These are phyloP conservation scores for Lanius ludovicianus DNA, from an alignment of 2,113 vertebrate genomes.

Conservation along the genomic window DNA sequence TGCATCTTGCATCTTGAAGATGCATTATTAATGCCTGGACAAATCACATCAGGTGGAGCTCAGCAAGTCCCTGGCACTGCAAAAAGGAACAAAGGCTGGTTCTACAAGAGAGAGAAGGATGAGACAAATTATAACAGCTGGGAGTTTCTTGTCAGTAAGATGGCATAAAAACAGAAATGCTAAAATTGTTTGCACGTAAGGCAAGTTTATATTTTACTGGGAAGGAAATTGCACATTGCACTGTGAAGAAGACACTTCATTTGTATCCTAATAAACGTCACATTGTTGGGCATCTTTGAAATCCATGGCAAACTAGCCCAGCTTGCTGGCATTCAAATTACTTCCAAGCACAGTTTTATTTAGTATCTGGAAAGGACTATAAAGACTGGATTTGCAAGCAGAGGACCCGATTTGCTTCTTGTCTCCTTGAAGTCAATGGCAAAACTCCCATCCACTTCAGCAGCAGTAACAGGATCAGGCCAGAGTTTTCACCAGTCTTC, in stretches of 20 bases:
- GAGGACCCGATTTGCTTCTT: not conserved
- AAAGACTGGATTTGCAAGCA: constrained; percentile 53
- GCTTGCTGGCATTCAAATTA: constrained; percentile 66
- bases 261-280: constrained; percentile 61
- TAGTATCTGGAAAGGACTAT: constrained; percentile 50
- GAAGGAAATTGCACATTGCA: constrained; percentile 53
- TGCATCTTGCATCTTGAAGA: constrained; percentile 83
- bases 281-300: constrained; percentile 58
- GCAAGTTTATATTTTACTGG: constrained; percentile 45
- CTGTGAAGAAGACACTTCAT: constrained; percentile 61
- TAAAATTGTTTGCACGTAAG: constrained; percentile 73
- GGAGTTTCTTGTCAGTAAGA: constrained; percentile 78
- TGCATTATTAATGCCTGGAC: constrained; percentile 85
- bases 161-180: constrained; percentile 75
- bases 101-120: constrained; percentile 77
- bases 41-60: constrained; percentile 83
- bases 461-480: not conserved
- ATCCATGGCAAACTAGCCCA: constrained; percentile 55
- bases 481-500: constrained; percentile 1
- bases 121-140: constrained; percentile 84
- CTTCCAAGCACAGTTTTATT: constrained; percentile 53
- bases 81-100: constrained; percentile 81
- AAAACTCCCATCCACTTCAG: constrained; percentile 28
- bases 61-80: constrained; percentile 82
- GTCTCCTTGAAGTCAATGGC: constrained; percentile 49